Conservation (phyloP, 2,113 vertebrate genomes). For the Andinoacara biseriatus region DNA sequence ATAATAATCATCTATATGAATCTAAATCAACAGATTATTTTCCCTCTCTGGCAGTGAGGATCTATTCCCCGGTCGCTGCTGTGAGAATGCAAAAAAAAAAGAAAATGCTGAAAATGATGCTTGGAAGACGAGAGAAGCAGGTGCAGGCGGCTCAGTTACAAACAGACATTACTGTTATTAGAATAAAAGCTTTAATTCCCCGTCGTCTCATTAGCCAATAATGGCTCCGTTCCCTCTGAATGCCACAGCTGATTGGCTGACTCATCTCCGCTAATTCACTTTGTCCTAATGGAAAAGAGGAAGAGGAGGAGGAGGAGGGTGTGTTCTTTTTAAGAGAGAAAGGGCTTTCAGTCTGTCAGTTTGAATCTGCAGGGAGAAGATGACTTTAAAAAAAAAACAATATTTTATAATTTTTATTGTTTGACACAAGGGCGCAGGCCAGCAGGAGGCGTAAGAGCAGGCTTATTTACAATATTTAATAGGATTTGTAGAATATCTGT, state of each 20-base stretch:
- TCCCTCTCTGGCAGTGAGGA: conserved; percentile 33
- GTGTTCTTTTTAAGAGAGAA: conserved; percentile 32
- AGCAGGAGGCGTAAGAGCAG: neutral
- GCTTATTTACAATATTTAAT: neutral
- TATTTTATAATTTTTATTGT: conserved; percentile 8
- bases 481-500: neutral
- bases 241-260: conserved; percentile 67
- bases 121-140: conserved; percentile 56
- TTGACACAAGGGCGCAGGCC: neutral
- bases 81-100: neutral
- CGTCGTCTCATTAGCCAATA: conserved; percentile 69
- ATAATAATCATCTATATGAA: conserved; percentile 47
- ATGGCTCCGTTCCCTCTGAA: conserved; percentile 62
- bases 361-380: conserved; percentile 23
- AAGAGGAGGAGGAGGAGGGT: conserved; percentile 29
- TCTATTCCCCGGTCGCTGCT: conserved; percentile 3
- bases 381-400: neutral
- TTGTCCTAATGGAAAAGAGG: conserved; percentile 60
- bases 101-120: conserved; percentile 19
- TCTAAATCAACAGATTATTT: conserved; percentile 54
- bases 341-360: conserved; percentile 34
- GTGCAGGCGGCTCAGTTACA: conserved; percentile 62
- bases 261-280: conserved; percentile 70
- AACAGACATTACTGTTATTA: conserved; percentile 64
- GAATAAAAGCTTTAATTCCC: conserved; percentile 70